These are phyloP conservation scores for Pipistrellus kuhlii DNA, from an alignment of 2,797 vertebrate genomes.

Conservation along the genomic window DNA sequence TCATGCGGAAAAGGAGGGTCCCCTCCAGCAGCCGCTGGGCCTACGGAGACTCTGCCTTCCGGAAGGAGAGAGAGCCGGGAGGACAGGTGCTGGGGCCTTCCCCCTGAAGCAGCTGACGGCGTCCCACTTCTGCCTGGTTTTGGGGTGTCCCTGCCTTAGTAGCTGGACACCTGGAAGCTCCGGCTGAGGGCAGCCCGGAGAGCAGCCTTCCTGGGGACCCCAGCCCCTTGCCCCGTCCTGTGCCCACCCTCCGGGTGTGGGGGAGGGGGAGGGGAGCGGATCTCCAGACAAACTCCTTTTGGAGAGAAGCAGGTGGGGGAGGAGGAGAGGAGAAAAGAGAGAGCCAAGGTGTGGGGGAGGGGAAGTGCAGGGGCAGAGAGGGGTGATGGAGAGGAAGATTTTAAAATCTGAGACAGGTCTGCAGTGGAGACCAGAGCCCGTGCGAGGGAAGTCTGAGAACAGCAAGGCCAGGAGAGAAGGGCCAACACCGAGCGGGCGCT, in stretches of 20 bases:
- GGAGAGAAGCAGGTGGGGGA: neutral
- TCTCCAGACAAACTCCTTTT: fast-evolving
- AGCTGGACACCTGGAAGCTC: neutral
- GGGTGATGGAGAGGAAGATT: neutral
- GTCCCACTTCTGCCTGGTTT: neutral
- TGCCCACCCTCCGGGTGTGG: neutral
- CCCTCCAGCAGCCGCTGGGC: neutral
- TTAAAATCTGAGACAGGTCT: neutral
- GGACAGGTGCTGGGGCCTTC: neutral
- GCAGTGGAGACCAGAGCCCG: neutral
- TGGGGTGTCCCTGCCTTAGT: neutral
- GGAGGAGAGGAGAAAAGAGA: neutral
- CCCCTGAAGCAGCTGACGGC: neutral
- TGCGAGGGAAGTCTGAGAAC: neutral
- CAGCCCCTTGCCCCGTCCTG: too few species aligned
- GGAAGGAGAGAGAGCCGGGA: neutral
- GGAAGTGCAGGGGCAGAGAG: neutral
- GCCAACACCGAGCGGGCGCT: fast-evolving
- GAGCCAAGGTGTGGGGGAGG: neutral
- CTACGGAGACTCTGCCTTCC: neutral
- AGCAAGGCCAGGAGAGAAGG: neutral
- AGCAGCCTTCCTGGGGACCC: neutral
- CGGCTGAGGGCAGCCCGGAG: neutral
- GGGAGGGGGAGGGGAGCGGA: fast-evolving
- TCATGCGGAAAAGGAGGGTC: fast-evolving